These are phyloP conservation scores for Cephalotes varians DNA, from an alignment of 2,888 invertebrate genomes.

Conservation along the genomic window DNA sequence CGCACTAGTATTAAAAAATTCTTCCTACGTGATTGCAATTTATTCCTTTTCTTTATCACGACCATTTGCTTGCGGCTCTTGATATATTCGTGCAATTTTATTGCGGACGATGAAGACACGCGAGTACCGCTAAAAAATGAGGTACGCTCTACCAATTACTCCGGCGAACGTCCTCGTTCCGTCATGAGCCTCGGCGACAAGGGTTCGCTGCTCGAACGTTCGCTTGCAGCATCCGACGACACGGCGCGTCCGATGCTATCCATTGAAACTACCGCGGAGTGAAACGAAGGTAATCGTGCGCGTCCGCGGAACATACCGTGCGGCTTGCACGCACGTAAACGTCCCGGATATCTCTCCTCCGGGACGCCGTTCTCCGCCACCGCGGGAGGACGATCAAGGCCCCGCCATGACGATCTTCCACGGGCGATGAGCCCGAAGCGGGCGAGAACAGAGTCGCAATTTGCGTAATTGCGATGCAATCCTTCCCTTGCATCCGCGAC, in stretches of 20 bases:
- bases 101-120: constrained; percentile 35
- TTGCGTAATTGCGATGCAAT: constrained; percentile 83
- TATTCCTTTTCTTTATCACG: neutral
- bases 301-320: constrained; percentile 26
- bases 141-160: constrained; percentile 33
- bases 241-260: constrained; percentile 20
- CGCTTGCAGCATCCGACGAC: constrained; percentile 37
- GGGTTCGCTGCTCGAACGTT: neutral
- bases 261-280: constrained; percentile 26
- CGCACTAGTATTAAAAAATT: neutral
- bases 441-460: constrained; percentile 84
- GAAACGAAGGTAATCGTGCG: constrained; percentile 34
- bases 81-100: constrained; percentile 40
- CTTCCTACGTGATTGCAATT: neutral
- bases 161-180: constrained; percentile 31
- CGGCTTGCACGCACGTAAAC: constrained; percentile 20
- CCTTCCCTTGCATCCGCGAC: constrained; percentile 68
- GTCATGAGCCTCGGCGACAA: constrained; percentile 18
- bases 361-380: constrained; percentile 21
- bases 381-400: constrained; percentile 14
- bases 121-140: constrained; percentile 38
- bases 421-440: constrained; percentile 75
- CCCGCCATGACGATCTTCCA: constrained; percentile 63
- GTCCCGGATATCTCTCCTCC: constrained; percentile 1
- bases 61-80: neutral